Conservation (phyloP, 2,888 invertebrate species). For the Cenopis cana region DNA sequence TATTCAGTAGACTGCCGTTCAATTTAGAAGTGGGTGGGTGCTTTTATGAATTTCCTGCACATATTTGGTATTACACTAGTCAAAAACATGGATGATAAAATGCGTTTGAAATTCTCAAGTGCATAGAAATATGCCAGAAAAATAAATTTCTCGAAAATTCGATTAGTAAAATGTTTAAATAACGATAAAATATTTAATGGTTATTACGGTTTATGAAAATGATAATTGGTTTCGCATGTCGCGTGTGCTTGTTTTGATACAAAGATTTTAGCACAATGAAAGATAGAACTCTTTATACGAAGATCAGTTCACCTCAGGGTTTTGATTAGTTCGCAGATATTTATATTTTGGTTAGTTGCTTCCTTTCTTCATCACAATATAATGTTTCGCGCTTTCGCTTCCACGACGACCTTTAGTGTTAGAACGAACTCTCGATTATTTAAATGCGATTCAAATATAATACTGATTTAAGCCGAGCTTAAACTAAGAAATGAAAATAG, state of each 20-base stretch:
- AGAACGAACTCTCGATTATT: background rate
- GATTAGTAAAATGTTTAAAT: background rate
- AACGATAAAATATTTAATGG: no score
- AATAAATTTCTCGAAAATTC: background rate
- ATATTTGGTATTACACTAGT: no score
- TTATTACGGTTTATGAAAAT: background rate
- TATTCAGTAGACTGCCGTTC: no score
- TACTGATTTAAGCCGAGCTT: background rate
- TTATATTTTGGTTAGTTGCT: no score
- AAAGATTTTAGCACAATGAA: background rate
- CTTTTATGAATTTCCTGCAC: no score
- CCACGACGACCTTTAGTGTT: background rate
- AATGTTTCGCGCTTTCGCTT: background rate
- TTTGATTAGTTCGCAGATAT: no score
- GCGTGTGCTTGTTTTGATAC: background rate
- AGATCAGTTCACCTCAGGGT: background rate
- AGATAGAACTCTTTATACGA: background rate
- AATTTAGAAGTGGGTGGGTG: no score
- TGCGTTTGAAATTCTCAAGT: background rate
- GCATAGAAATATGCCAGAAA: background rate
- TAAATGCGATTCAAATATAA: background rate
- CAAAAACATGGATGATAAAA: background rate
- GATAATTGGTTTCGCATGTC: background rate
- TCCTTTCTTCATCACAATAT: no score
- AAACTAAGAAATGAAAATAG: background rate